phyloP scores from a whole-genome alignment of 2,797 vertebrate genomes.

The Acestrorhynchus altus region DNA sequence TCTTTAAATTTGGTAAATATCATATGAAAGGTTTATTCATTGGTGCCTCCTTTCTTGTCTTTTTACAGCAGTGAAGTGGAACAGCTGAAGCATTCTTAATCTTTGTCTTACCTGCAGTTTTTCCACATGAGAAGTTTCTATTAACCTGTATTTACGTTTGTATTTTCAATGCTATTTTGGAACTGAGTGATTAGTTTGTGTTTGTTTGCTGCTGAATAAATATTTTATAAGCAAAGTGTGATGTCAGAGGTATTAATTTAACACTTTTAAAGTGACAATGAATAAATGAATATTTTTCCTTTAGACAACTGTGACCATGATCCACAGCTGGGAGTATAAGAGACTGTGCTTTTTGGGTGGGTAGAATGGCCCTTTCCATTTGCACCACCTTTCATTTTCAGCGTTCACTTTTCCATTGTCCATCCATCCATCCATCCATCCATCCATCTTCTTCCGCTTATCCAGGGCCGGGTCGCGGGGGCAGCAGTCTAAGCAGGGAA shows the following conservation, averaged over 20 bases:
- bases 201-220: slow-evolving; percentile 68
- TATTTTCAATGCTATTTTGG: slow-evolving; percentile 53
- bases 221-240: slow-evolving; percentile 60
- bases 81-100: neutral
- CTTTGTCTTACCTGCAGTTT: slow-evolving; percentile 41
- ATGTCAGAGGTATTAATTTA: neutral
- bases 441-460: too few relatives aligned
- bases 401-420: too few relatives aligned
- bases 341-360: too few relatives aligned
- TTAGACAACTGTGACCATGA: too few relatives aligned
- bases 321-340: too few relatives aligned
- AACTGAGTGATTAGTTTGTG: slow-evolving; percentile 57
- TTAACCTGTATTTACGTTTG: slow-evolving; percentile 42
- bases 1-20: neutral
- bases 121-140: slow-evolving; percentile 43
- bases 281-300: too few relatives aligned
- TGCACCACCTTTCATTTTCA: too few relatives aligned
- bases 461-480: too few relatives aligned
- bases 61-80: slow-evolving; percentile 65
- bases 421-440: too few relatives aligned
- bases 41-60: slow-evolving; percentile 21
- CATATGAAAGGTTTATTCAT: too few relatives aligned
- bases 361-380: too few relatives aligned
- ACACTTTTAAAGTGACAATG: neutral
- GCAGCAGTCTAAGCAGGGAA: too few relatives aligned